These are phyloP conservation scores for Omphaloscelis lunosa DNA, from an alignment of 2,888 invertebrate species.

Conservation along the genomic window DNA sequence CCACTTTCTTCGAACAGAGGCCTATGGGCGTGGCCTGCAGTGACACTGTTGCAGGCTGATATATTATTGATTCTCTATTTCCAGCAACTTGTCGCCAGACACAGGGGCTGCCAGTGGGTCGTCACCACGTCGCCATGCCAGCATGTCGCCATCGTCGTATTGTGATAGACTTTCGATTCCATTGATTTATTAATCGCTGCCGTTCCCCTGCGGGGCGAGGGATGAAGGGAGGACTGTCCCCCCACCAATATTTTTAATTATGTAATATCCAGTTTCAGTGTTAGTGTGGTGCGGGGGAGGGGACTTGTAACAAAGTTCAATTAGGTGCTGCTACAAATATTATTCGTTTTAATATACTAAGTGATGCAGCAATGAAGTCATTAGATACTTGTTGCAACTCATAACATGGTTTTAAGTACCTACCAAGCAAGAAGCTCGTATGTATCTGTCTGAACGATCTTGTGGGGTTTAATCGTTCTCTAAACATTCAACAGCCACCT, in stretches of 20 bases:
- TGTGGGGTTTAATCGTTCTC: neutral
- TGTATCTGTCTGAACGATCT: neutral
- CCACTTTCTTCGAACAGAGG: neutral
- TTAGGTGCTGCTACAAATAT: slow-evolving; percentile 15
- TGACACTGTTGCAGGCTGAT: slow-evolving; percentile 15
- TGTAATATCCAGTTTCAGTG: slow-evolving; percentile 48
- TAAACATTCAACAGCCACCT: neutral
- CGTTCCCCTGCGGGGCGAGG: neutral
- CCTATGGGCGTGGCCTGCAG: slow-evolving; percentile 19
- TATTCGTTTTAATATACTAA: neutral
- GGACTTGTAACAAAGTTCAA: neutral
- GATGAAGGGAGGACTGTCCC: neutral
- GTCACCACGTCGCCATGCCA: slow-evolving; percentile 12
- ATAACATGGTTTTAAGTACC: neutral
- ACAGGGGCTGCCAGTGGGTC: slow-evolving; percentile 5
- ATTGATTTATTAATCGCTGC: slow-evolving; percentile 61
- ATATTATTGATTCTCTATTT: slow-evolving; percentile 26
- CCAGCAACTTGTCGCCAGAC: slow-evolving; percentile 4
- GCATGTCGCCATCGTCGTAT: neutral
- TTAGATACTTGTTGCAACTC: neutral
- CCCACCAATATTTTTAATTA: slow-evolving; percentile 59
- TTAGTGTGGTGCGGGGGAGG: neutral
- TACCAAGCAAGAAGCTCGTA: neutral
- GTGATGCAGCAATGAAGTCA: neutral
- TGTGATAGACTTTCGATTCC: slow-evolving; percentile 58